Conservation (phyloP, 2,113 vertebrate genomes). For the Larimichthys crocea region DNA sequence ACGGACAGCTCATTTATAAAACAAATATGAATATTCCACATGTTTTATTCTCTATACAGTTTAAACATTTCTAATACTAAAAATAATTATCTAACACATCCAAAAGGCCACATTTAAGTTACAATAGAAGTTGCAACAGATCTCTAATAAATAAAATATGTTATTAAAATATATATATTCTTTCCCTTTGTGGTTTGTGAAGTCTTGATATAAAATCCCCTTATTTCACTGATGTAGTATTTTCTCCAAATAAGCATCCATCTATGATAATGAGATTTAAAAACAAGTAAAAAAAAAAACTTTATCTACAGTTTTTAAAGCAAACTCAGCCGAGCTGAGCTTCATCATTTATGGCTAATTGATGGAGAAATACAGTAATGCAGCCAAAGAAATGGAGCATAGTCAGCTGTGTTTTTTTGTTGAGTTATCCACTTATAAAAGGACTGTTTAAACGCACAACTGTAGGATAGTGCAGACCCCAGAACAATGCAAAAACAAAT, state of each 20-base stretch:
- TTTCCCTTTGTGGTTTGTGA: constrained; percentile 23
- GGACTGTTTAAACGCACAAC: not conserved
- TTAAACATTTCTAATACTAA: constrained; percentile 10
- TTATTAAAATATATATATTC: not conserved
- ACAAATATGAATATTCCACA: not conserved
- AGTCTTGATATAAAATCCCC: not conserved
- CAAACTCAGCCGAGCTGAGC: constrained; percentile 18
- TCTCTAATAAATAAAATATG: constrained; percentile 23
- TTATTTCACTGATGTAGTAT: constrained; percentile 6
- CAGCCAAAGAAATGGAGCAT: not conserved
- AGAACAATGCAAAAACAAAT: not conserved
- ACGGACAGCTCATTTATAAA: constrained; percentile 10
- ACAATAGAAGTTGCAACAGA: constrained; percentile 36
- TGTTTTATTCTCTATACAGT: not conserved
- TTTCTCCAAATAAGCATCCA: not conserved
- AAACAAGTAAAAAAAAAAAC: constrained; percentile 37
- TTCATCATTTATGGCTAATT: constrained; percentile 14
- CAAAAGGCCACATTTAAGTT: constrained; percentile 69
- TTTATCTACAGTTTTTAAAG: not conserved
- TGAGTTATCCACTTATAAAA: not conserved
- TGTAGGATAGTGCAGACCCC: not conserved
- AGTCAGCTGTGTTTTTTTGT: not conserved
- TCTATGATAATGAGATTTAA: constrained; percentile 13
- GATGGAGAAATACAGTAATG: not conserved
- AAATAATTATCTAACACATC: not conserved